These are phyloP conservation scores for Euwallacea similis DNA, from an alignment of 1,140 invertebrate genomes.

Conservation along the genomic window DNA sequence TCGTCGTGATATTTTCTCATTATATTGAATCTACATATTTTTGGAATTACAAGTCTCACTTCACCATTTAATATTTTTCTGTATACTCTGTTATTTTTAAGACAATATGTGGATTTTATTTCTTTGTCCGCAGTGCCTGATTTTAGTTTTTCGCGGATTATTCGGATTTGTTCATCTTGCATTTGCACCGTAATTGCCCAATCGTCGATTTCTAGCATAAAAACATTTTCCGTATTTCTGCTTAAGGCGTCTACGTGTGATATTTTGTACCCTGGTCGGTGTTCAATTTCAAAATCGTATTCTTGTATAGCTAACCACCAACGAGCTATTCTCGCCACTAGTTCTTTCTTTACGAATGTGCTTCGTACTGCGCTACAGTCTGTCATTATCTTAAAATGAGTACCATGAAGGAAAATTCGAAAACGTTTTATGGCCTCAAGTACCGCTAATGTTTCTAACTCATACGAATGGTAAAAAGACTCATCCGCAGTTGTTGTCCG, in stretches of 20 bases:
- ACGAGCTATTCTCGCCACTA: conserved; percentile 39
- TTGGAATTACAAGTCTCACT: conserved; percentile 12
- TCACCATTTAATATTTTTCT: conserved; percentile 2
- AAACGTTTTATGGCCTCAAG: conserved; percentile 38
- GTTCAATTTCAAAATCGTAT: conserved; percentile 45
- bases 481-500: conserved; percentile 44
- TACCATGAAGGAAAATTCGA: background rate
- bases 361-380: conserved; percentile 45
- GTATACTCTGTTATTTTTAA: background rate
- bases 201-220: background rate
- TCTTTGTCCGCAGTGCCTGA: background rate
- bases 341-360: conserved; percentile 38
- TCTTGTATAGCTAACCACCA: conserved; percentile 54
- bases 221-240: background rate
- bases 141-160: background rate
- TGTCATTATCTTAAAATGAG: conserved; percentile 36
- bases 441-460: conserved; percentile 40
- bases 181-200: conserved; percentile 9
- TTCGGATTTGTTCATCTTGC: background rate
- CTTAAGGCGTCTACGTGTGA: conserved; percentile 6
- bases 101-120: background rate
- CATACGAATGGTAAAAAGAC: conserved; percentile 42
- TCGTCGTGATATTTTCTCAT: conserved; percentile 31
- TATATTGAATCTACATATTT: conserved; percentile 13
- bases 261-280: conserved; percentile 12